phyloP scores from a whole-genome alignment of 2,888 invertebrate genomes.

The Temnothorax unifasciatus region DNA sequence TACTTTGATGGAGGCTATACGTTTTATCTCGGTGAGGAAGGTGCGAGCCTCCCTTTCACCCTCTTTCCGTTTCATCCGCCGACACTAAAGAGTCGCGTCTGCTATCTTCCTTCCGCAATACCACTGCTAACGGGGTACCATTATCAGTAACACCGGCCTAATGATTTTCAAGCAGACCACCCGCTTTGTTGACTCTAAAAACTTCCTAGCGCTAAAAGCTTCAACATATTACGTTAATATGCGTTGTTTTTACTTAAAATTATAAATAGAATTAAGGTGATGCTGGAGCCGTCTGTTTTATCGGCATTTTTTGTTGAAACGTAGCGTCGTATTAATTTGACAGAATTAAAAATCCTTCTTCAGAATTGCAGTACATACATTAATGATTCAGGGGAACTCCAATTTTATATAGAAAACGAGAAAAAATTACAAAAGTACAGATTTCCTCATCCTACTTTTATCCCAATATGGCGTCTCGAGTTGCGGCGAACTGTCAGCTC shows the following conservation, averaged over 20 bases:
- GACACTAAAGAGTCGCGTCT: conserved; percentile 76
- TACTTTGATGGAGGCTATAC: conserved; percentile 77
- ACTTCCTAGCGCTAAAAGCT: background rate
- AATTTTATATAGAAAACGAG: too few relatives aligned
- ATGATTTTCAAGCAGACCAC: conserved; percentile 80
- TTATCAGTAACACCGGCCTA: conserved; percentile 77
- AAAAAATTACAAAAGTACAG: too few relatives aligned
- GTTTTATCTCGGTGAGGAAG: conserved; percentile 78
- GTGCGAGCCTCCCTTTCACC: conserved; percentile 69
- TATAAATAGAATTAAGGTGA: conserved; percentile 22
- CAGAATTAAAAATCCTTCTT: too few relatives aligned
- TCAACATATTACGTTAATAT: background rate
- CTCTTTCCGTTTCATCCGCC: conserved; percentile 70
- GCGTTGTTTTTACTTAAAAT: conserved; percentile 27
- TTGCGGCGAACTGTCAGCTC: too few relatives aligned
- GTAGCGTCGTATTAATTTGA: too few relatives aligned
- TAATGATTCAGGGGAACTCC: too few relatives aligned
- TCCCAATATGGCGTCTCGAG: too few relatives aligned
- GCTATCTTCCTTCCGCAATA: conserved; percentile 80
- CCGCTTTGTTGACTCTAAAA: conserved; percentile 54
- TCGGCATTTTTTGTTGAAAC: too few relatives aligned
- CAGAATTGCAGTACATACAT: too few relatives aligned
- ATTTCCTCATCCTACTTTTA: too few relatives aligned
- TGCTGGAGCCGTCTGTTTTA: too few relatives aligned
- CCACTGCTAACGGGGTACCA: conserved; percentile 72